Evolutionary conservation across 1,140 invertebrate species (phyloP).

Genomic region (Aphis gossypii): DNA sequence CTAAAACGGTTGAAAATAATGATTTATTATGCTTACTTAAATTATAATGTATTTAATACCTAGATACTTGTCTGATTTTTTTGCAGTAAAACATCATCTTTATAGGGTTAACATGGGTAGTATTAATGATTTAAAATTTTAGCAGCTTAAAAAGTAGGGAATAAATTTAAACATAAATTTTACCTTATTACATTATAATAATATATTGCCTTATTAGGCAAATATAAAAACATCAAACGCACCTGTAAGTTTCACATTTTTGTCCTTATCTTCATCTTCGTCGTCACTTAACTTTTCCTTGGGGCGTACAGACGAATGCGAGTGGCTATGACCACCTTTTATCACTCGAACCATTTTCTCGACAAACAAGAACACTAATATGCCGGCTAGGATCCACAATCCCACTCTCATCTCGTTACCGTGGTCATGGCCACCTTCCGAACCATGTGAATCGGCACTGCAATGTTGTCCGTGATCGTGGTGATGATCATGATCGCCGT

Average conservation of each 20-base stretch:
- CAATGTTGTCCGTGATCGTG: constrained; percentile 67
- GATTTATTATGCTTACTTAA: neutral
- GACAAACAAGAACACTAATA: constrained; percentile 88
- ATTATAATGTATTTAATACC: neutral
- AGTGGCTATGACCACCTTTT: constrained; percentile 80
- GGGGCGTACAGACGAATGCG: constrained; percentile 57
- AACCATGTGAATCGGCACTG: constrained; percentile 64
- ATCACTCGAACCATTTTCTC: constrained; percentile 92
- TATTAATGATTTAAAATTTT: neutral
- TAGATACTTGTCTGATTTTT: neutral
- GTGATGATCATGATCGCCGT: constrained; percentile 65
- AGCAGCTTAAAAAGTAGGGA: neutral
- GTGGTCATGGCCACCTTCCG: constrained; percentile 66
- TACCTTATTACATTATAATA: neutral
- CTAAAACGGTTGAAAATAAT: neutral
- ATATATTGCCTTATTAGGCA: no score
- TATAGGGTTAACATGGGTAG: neutral
- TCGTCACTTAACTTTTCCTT: constrained; percentile 50
- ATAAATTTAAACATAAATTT: neutral
- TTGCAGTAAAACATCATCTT: neutral
- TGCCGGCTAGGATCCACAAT: constrained; percentile 89
- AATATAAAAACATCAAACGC: neutral
- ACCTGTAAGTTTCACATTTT: neutral
- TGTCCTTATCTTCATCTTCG: neutral
- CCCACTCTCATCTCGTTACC: constrained; percentile 85